Base-by-base conservation (phyloP, 2,113 vertebrate genomes). In the Pholis gunnellus region DNA sequence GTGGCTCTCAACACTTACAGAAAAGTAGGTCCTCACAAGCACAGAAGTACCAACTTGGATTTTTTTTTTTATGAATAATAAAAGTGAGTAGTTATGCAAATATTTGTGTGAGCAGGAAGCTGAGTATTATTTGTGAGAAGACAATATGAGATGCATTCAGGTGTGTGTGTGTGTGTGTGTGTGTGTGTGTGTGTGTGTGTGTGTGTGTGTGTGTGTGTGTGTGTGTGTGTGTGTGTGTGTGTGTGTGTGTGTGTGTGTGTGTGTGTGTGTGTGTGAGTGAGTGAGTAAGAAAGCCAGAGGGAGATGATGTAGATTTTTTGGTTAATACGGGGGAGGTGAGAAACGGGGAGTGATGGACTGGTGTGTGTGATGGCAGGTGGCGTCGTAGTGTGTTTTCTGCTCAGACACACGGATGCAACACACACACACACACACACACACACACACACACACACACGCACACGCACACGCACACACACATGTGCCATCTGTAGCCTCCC, bases 401-500 rank as follows among this genome's bases (percentile, higher is more conserved):
- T 71, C 67, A 57, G 48, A 63, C 40, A 44, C 50, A 59, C 14
- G 5, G 6, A 72, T 20, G 38, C 54, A 25, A 18, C 25, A 66
- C 36, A 25, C 63, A 64, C 36, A 40, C 22, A 27, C 66, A 61
- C 40, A 63, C 36, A 72, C 59, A 50, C 31, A 71, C 59, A 65
- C 38, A 72, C 81, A 57, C 76, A 80, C 77, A 85, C 60, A 65
- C 66, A 61, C 48, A 63, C 36, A 71, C 59, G 44, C 31, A 71
- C 59, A n/a, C n/a, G n/a, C 59, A 50, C 31, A 71, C 59, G 61
- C 36, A 72, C 81, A 52, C 76, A 81, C 78, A 85, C 60, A 65
- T 6, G 25, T 34, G 63, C 91, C 91, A 93, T 91, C 91, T 93
- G 91, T 44, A 90, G 74, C 79, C 79, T 91, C 75, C 84, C 77